phyloP scores from a whole-genome alignment of 1,140 invertebrate genomes.

The Trachelipus rathkii region DNA sequence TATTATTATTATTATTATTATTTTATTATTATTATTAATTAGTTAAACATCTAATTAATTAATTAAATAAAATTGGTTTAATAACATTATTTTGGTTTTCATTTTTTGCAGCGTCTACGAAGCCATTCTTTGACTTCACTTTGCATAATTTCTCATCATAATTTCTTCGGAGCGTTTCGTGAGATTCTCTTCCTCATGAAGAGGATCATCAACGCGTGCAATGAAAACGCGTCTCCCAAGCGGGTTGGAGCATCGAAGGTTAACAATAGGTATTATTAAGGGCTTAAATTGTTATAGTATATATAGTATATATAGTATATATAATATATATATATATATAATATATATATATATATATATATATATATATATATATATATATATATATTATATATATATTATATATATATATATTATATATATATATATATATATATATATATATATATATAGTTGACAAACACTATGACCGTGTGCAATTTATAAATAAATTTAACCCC shows the following conservation, averaged over 20 bases:
- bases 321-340: neutral
- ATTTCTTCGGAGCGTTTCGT: slow-evolving; percentile 95
- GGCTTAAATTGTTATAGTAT: too few relatives aligned
- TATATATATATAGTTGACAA: too few relatives aligned
- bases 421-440: too few relatives aligned
- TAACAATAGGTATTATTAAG: slow-evolving; percentile 63
- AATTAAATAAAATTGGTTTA: too few relatives aligned
- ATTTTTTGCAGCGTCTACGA: slow-evolving; percentile 62
- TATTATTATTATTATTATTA: too few relatives aligned
- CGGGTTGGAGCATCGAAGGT: slow-evolving; percentile 83
- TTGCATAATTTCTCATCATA: slow-evolving; percentile 97
- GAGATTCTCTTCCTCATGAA: slow-evolving; percentile 94
- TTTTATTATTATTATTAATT: too few relatives aligned
- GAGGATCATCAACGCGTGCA: slow-evolving; percentile 92
- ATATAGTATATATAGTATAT: neutral
- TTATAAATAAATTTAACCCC: too few relatives aligned
- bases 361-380: neutral
- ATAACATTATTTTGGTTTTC: slow-evolving; percentile 2
- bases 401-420: neutral
- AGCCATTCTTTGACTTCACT: slow-evolving; percentile 93
- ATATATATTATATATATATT: neutral
- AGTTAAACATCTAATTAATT: too few relatives aligned
- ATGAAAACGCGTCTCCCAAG: slow-evolving; percentile 82
- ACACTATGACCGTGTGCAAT: too few relatives aligned
- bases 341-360: neutral